Evolutionary conservation across 2,113 vertebrate genomes (phyloP).

Genomic region (Lycocorax pyrrhopterus): DNA sequence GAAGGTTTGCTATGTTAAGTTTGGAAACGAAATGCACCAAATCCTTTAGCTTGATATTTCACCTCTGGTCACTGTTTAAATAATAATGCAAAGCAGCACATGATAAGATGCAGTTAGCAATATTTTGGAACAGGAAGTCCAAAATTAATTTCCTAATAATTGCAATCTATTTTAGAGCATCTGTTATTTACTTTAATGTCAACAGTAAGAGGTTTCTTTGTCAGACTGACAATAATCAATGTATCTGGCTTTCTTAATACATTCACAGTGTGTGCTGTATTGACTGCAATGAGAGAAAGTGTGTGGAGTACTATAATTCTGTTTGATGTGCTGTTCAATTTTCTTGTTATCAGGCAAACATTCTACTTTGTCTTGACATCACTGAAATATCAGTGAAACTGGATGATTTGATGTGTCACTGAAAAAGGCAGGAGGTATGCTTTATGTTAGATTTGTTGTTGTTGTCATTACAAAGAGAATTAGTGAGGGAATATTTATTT

Average conservation of each 20-base stretch:
- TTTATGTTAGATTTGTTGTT: not conserved
- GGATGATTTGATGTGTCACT: not conserved
- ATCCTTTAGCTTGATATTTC: not conserved
- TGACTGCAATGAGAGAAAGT: not conserved
- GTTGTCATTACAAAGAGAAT: not conserved
- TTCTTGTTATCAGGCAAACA: not conserved
- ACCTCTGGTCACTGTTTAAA: not conserved
- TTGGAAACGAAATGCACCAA: not conserved
- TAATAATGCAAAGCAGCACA: not conserved
- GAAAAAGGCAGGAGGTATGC: not conserved
- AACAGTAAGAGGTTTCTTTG: not conserved
- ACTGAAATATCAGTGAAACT: not conserved
- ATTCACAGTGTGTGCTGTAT: not conserved
- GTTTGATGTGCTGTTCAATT: not conserved
- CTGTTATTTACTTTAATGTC: not conserved
- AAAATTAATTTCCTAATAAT: not conserved
- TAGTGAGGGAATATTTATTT: not conserved
- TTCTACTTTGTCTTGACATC: not conserved
- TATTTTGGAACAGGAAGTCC: not conserved
- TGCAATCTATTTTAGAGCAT: not conserved
- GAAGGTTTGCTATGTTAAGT: not conserved
- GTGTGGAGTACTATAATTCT: not conserved
- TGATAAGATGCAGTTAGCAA: not conserved
- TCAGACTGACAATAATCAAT: not conserved
- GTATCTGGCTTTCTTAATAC: not conserved